Conservation (phyloP, 2,113 vertebrate species). For the Oenanthe melanoleuca region DNA sequence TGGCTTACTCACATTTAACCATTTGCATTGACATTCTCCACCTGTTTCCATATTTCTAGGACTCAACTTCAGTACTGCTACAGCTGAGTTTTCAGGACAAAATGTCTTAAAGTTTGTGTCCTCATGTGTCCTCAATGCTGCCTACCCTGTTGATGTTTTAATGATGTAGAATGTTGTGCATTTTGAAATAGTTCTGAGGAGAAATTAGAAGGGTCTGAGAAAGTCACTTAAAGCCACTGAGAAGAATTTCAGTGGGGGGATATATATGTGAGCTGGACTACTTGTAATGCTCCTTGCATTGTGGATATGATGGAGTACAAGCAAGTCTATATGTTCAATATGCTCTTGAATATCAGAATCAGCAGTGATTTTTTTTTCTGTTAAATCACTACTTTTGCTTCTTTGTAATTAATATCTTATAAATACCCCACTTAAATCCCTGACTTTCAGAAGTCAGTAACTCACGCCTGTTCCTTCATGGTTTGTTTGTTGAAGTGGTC, state of each 20-base stretch:
- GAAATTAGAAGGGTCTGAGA: not conserved
- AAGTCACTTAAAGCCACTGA: not conserved
- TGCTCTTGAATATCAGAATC: not conserved
- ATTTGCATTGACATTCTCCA: not conserved
- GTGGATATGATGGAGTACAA: not conserved
- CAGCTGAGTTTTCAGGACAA: not conserved
- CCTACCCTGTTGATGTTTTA: not conserved
- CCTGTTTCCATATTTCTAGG: not conserved
- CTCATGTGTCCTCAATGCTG: not conserved
- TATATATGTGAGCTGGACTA: not conserved
- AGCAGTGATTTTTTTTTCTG: not conserved
- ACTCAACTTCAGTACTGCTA: not conserved
- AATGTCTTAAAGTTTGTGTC: not conserved
- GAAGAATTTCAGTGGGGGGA: not conserved
- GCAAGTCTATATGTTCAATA: not conserved
- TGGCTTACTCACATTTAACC: not conserved
- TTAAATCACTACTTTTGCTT: not conserved
- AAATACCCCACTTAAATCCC: not conserved
- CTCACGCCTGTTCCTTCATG: not conserved
- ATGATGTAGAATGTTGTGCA: not conserved
- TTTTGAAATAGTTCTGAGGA: not conserved
- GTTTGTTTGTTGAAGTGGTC: not conserved
- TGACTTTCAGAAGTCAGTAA: not conserved
- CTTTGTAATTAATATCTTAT: not conserved
- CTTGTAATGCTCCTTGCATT: not conserved